These are phyloP conservation scores for Rhagium mordax DNA, from an alignment of 2,888 invertebrate species.

Conservation along the genomic window DNA sequence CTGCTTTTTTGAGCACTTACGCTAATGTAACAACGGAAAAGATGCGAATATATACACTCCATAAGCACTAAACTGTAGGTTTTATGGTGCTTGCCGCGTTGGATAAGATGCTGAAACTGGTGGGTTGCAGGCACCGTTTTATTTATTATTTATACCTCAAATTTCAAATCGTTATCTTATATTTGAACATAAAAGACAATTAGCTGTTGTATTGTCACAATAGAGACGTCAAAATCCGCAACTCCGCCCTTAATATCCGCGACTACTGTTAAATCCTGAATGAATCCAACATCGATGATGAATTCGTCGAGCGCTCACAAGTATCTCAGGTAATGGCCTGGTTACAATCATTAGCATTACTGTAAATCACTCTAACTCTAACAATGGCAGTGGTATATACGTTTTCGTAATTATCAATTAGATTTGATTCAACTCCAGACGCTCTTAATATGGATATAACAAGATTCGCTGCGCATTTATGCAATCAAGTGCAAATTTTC, in stretches of 20 bases:
- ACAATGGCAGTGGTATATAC: constrained; percentile 10
- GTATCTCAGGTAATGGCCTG: not conserved
- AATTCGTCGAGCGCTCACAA: not conserved
- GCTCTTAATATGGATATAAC: not conserved
- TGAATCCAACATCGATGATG: not conserved
- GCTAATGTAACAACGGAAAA: too few relatives aligned
- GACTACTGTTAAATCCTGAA: not conserved
- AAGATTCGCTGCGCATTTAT: not conserved
- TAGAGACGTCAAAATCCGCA: not conserved
- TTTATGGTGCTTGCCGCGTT: too few relatives aligned
- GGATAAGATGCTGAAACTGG: too few relatives aligned
- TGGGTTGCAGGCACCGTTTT: too few relatives aligned
- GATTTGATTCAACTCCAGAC: not conserved
- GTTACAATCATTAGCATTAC: not conserved
- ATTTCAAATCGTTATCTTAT: too few relatives aligned
- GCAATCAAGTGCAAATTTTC: not conserved
- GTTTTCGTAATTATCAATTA: constrained; percentile 1
- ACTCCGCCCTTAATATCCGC: not conserved
- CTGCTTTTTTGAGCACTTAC: too few relatives aligned
- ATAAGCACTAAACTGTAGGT: too few relatives aligned
- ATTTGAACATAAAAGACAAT: not conserved
- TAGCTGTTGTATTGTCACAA: not conserved
- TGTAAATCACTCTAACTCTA: constrained; percentile 11
- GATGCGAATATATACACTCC: too few relatives aligned
- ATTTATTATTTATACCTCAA: too few relatives aligned